Percentiles rank a stretch among this genome's conserved stretches.
Conservation (phyloP, 2,797 vertebrate genomes). For the Sebastiscus tertius region DNA sequence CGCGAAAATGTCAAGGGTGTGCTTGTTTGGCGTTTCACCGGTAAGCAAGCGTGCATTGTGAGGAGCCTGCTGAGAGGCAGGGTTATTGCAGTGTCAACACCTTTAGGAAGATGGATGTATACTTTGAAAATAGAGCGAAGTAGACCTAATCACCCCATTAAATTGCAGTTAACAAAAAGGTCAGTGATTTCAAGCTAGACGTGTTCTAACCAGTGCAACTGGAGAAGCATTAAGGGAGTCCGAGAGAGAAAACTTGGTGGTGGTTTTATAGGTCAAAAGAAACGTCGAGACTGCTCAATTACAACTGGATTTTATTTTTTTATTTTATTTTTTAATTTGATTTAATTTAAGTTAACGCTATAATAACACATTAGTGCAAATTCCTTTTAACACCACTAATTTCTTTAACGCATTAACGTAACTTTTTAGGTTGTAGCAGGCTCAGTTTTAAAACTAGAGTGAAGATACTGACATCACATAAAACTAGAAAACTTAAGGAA, state of each 20-base stretch:
- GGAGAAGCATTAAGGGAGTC: slow-evolving; percentile 16
- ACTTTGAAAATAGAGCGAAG: slow-evolving; percentile 53
- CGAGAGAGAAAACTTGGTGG: not conserved
- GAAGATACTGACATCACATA: too few relatives aligned
- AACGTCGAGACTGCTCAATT: not conserved
- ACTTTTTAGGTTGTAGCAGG: too few relatives aligned
- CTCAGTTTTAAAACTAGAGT: too few relatives aligned
- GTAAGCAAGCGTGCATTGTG: slow-evolving; percentile 39
- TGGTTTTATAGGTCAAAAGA: not conserved
- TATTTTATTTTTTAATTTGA: too few relatives aligned
- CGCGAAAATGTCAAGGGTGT: slow-evolving; percentile 53
- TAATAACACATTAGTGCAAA: too few relatives aligned
- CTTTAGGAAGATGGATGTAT: slow-evolving; percentile 67
- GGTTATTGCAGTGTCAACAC: slow-evolving; percentile 63
- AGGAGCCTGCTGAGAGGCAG: slow-evolving; percentile 42
- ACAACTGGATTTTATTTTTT: not conserved
- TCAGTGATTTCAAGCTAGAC: slow-evolving; percentile 60
- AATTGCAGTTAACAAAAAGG: slow-evolving; percentile 60
- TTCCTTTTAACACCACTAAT: too few relatives aligned
- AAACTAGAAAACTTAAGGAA: too few relatives aligned
- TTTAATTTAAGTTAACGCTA: too few relatives aligned
- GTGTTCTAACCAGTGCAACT: slow-evolving; percentile 24
- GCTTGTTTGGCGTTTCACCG: slow-evolving; percentile 37
- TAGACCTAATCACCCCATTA: slow-evolving; percentile 65
- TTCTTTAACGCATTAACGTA: too few relatives aligned